Evolutionary conservation across 2,113 vertebrate genomes (phyloP), one percentile per base, ranked within the genome.

Genomic region (Elachura formosa): DNA sequence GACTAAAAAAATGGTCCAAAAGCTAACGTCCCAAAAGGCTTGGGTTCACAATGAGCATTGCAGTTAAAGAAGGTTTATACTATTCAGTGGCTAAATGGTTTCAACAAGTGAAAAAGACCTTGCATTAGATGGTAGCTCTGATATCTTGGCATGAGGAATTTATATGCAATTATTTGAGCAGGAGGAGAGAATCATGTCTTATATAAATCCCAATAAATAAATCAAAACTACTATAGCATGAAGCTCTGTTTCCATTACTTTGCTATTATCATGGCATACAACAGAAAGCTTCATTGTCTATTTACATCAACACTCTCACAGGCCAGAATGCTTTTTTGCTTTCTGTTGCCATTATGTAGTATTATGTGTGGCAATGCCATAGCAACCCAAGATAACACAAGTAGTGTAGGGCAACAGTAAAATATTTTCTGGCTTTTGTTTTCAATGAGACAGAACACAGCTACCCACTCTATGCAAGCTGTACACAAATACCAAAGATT

Each of bases 211-310:
- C 9, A 80, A 58, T 55, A 95, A 95, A 92, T 83, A 87, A 90
- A 91, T 90, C 49, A 80, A 68, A 94, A 34, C 51, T 62, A 33
- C 75, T 93, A 45, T 93, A 4, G 0, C 67, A 63, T 52, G 67
- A 82, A 91, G 48, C 73, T 76, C 38, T 69, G 67, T 80, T 94
- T 94, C 82, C 80, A 46, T 94, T 87, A 69, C 62, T 84, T 34
- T 40, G 61, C 49, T 91, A 66, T 94, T 83, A 88, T 93, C 63
- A 62, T 43, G 26, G 46, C 34, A 76, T 43, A 77, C 72, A 95
- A 83, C 41, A 88, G 75, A 85, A 93, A 96, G 63, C 67, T 90
- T 92, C 88, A 86, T 94, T 93, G 90, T 90, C 95, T 93, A 49
- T 94, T 96, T 94, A 88, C 92, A 90, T 88, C 92, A 96, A 89